phyloP scores from a whole-genome alignment of 2,113 vertebrate species.

The Nothoprocta pentlandii region DNA sequence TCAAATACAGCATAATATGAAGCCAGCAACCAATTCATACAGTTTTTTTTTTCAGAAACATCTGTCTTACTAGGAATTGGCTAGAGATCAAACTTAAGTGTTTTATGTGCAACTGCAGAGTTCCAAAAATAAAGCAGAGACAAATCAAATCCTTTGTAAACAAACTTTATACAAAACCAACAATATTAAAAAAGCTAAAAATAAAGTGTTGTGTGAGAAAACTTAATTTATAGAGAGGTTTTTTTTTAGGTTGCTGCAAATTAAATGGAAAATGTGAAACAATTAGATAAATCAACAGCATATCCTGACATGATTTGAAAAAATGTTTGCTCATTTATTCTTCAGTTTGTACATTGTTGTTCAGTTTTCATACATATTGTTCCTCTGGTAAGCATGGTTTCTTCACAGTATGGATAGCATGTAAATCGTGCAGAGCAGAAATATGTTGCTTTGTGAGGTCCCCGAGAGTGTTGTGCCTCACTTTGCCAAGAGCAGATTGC shows the following conservation, averaged over 20 bases:
- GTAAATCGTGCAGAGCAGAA: background rate
- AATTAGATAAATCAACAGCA: background rate
- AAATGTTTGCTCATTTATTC: background rate
- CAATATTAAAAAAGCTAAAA: background rate
- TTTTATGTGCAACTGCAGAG: background rate
- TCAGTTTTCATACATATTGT: background rate
- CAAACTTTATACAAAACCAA: background rate
- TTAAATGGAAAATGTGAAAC: background rate
- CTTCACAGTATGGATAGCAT: background rate
- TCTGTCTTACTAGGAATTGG: slow-evolving; percentile 24
- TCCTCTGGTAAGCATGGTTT: background rate
- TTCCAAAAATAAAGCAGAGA: slow-evolving; percentile 6
- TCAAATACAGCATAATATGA: background rate
- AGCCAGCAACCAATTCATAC: background rate
- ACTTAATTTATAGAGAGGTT: background rate
- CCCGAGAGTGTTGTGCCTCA: background rate
- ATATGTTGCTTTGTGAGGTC: background rate
- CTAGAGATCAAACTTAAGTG: background rate
- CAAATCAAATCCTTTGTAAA: background rate
- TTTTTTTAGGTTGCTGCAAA: background rate
- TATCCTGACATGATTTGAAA: background rate
- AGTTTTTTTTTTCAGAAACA: background rate
- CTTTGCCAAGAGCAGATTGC: background rate
- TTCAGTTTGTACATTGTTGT: background rate
- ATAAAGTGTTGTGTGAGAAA: background rate